These are phyloP conservation scores for Trileptium ribeirensis DNA, from an alignment of 2,888 invertebrate genomes.

Conservation along the genomic window DNA sequence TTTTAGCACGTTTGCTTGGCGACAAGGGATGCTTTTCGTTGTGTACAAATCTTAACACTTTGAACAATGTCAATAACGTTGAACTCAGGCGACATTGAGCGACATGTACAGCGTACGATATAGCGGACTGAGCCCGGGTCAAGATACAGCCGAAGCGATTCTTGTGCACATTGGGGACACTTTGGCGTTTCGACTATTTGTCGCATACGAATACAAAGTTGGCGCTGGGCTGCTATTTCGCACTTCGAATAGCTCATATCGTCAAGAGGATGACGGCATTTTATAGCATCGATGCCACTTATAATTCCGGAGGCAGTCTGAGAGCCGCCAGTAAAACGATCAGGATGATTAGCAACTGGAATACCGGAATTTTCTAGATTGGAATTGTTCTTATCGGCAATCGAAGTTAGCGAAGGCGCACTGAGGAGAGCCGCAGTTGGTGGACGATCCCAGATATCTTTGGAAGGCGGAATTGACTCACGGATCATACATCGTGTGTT, in stretches of 20 bases:
- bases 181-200: not conserved
- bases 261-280: not conserved
- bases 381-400: not conserved
- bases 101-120: not conserved
- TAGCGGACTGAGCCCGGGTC: not conserved
- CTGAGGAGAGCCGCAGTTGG: not conserved
- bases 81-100: not conserved
- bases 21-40: not conserved
- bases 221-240: not conserved
- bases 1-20: not conserved
- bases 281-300: not conserved
- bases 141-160: not conserved
- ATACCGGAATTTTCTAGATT: not conserved
- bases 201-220: not conserved
- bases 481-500: not conserved
- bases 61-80: not conserved
- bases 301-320: not conserved
- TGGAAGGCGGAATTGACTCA: not conserved
- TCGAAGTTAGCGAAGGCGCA: not conserved
- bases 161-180: not conserved
- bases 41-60: not conserved
- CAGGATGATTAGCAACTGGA: not conserved
- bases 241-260: not conserved
- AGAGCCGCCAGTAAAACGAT: not conserved
- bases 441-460: not conserved